These are phyloP conservation scores for Dilophus febrilis DNA, from an alignment of 2,888 invertebrate genomes.

Conservation along the genomic window DNA sequence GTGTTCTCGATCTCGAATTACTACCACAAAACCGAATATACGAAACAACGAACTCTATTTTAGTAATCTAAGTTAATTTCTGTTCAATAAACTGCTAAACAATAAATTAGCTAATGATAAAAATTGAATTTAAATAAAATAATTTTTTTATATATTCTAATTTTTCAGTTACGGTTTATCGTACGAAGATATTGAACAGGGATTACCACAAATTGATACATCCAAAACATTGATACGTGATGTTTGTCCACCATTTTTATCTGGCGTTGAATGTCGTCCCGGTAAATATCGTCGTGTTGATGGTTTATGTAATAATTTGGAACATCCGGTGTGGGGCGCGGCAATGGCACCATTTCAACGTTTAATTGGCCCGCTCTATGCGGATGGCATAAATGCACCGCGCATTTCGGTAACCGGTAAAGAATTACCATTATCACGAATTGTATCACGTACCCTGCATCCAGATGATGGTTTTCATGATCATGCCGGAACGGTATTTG, in stretches of 20 bases:
- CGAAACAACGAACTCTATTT: too few relatives aligned
- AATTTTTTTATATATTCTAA: too few relatives aligned
- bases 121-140: too few relatives aligned
- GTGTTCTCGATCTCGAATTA: too few relatives aligned
- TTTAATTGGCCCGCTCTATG: slow-evolving; percentile 56
- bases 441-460: slow-evolving; percentile 81
- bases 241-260: slow-evolving; percentile 72
- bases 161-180: slow-evolving; percentile 68
- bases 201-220: slow-evolving; percentile 71
- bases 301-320: slow-evolving; percentile 75
- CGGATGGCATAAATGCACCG: slow-evolving; percentile 73
- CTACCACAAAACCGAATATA: too few relatives aligned
- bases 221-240: slow-evolving; percentile 72
- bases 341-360: slow-evolving; percentile 72
- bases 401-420: slow-evolving; percentile 62
- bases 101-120: too few relatives aligned
- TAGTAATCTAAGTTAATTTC: too few relatives aligned
- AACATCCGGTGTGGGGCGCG: slow-evolving; percentile 81
- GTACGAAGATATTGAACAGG: slow-evolving; percentile 75
- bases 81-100: too few relatives aligned
- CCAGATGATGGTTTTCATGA: slow-evolving; percentile 87
- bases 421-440: slow-evolving; percentile 60
- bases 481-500: slow-evolving; percentile 84
- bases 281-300: slow-evolving; percentile 77
- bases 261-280: slow-evolving; percentile 72